Conservation (phyloP, 2,113 vertebrate species). For the Ciconia maguari region DNA sequence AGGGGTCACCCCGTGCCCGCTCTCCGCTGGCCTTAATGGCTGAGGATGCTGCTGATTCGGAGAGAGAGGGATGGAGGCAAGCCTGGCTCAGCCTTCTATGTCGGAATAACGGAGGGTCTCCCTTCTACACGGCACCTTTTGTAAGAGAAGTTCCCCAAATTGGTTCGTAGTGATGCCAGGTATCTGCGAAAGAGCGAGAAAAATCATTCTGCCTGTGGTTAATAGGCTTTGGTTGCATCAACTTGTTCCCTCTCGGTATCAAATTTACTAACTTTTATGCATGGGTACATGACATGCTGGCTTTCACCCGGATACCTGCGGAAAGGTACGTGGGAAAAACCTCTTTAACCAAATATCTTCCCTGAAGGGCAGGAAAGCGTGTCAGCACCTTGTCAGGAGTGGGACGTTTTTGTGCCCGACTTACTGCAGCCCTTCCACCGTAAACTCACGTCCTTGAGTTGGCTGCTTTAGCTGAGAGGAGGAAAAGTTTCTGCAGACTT, state of each 20-base stretch:
- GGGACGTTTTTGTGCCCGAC: rapidly evolving
- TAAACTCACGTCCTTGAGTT: background rate
- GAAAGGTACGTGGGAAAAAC: background rate
- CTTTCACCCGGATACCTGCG: background rate
- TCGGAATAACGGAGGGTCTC: background rate
- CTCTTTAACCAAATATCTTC: background rate
- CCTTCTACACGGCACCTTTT: background rate
- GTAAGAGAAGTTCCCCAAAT: background rate
- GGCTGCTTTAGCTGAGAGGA: background rate
- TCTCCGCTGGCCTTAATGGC: background rate
- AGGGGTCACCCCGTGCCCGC: background rate
- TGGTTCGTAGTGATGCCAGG: rapidly evolving
- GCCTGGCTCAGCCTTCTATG: background rate
- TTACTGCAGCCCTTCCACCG: background rate
- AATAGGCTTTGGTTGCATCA: background rate
- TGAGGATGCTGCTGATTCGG: background rate
- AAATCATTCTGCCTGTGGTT: background rate
- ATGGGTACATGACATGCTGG: rapidly evolving
- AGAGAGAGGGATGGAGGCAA: background rate
- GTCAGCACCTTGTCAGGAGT: background rate
- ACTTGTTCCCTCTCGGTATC: background rate
- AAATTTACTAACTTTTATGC: background rate
- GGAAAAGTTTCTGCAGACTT: background rate
- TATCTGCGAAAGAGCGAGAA: background rate
- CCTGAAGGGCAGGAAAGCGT: background rate